Base-by-base conservation (phyloP, 1,140 invertebrate species). In the Danaus melanippus region DNA sequence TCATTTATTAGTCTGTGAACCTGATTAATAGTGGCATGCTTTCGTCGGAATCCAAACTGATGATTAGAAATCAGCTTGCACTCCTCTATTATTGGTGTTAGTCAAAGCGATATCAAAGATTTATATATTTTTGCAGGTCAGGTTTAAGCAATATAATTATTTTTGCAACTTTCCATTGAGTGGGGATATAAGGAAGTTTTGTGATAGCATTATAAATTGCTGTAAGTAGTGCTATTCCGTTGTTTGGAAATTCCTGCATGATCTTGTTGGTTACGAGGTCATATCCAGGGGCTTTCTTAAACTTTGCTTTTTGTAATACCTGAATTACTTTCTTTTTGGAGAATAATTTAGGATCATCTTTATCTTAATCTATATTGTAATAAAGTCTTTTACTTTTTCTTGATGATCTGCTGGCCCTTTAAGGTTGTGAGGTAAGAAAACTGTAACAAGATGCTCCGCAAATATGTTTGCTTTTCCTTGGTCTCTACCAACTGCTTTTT, bases 201-300 rank as follows among this genome's bases (percentile, higher is more conserved):
- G 12, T 42, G 11, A 59, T 56, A 32, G 50, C 39, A 21, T 64
- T 64, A 45, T 56, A 64, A 2, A 64, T 41, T 40, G 15, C 15
- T 11, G 62, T 59, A 9, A 56, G 39, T 10, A 59, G 48, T 41
- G 15, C 15, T 15, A 15, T 15, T 15, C 15, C 15, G 15, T 15
- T 15, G 15, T 15, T 15, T 15, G 15, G 15, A 1, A 15, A 15
- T 15, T 15, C 15, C 15, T 1, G 15, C 15, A 15, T 1, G 15
- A 15, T 15, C 15, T 15, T 15, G 15, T 15, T 15, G 15, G 15
- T 15, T 15, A 15, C 3, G 15, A 15, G 15, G 15, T 15, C 15
- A 15, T 15, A 53, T 40, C 58, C 54, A 8, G 62, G 62, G 0
- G 62, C 46, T 58, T 60, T 64, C 10, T 53, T 56, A 54, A 39